These are phyloP conservation scores for Pteromalus puparum DNA, from an alignment of 1,140 invertebrate species.

Conservation along the genomic window DNA sequence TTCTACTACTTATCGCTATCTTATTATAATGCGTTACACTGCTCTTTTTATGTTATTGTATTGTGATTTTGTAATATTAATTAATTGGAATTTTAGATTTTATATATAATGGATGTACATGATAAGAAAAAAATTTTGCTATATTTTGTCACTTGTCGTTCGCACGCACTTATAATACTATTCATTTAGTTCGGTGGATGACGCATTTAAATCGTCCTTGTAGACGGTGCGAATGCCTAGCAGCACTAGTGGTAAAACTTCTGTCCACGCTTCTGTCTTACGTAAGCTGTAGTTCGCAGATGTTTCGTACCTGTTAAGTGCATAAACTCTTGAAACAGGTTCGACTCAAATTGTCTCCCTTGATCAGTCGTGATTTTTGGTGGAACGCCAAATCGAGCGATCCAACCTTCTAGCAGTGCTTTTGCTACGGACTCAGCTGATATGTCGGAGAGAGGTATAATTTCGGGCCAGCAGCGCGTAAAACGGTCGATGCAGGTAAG, in stretches of 20 bases:
- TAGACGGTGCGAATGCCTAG: background rate
- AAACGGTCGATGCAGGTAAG: constrained; percentile 24
- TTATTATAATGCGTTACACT: no score
- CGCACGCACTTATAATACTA: no score
- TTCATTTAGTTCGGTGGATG: background rate
- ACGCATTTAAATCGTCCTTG: background rate
- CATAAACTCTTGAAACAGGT: constrained; percentile 7
- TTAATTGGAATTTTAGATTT: no score
- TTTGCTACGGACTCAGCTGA: background rate
- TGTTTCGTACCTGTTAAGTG: background rate
- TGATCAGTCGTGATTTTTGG: constrained; percentile 7
- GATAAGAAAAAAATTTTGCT: no score
- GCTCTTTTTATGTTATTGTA: no score
- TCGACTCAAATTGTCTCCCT: constrained; percentile 36
- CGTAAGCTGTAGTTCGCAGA: constrained; percentile 62
- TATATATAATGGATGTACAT: no score
- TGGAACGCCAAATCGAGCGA: background rate
- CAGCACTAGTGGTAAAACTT: background rate
- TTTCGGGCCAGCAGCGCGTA: constrained; percentile 39
- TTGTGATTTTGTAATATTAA: no score
- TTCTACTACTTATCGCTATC: no score
- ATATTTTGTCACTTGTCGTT: background rate
- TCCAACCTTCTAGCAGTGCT: background rate
- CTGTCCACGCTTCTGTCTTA: background rate
- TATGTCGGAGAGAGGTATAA: background rate